Conservation (phyloP, 2,113 vertebrate species). For the Pollimyrus isidori region DNA sequence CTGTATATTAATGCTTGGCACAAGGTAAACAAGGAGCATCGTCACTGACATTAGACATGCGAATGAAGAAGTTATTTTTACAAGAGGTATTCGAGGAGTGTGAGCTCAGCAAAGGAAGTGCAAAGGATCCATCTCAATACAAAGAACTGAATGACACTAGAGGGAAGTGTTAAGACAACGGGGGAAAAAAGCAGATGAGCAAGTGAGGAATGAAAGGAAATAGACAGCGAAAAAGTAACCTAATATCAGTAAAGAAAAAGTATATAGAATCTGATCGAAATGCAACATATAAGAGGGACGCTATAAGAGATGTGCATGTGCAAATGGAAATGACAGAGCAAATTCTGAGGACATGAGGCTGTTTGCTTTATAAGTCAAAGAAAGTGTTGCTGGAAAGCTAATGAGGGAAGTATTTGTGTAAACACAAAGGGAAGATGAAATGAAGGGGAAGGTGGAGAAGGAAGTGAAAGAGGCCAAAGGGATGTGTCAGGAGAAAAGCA, state of each 20-base stretch:
- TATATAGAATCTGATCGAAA: neutral
- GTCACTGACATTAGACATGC: neutral
- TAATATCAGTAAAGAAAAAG: neutral
- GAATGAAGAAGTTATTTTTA: neutral
- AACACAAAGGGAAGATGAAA: neutral
- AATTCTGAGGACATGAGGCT: neutral
- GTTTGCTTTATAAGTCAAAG: neutral
- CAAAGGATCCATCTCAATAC: neutral
- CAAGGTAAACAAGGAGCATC: neutral
- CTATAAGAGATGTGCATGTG: neutral
- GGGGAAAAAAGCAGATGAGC: neutral
- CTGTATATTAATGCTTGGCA: neutral
- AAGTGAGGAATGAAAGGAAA: neutral
- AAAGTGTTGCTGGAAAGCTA: neutral
- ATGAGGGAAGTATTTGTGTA: neutral
- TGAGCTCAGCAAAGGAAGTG: neutral
- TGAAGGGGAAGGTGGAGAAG: neutral
- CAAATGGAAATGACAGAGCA: neutral
- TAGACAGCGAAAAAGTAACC: neutral
- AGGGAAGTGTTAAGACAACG: neutral
- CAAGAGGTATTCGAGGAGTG: neutral
- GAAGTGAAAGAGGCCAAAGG: neutral
- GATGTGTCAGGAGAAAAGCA: neutral
- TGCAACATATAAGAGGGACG: neutral
- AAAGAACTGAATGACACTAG: neutral